Percentiles rank a stretch among this genome's conserved stretches.
phyloP scores from a whole-genome alignment of 2,113 vertebrate genomes.

The Eleginops maclovinus region DNA sequence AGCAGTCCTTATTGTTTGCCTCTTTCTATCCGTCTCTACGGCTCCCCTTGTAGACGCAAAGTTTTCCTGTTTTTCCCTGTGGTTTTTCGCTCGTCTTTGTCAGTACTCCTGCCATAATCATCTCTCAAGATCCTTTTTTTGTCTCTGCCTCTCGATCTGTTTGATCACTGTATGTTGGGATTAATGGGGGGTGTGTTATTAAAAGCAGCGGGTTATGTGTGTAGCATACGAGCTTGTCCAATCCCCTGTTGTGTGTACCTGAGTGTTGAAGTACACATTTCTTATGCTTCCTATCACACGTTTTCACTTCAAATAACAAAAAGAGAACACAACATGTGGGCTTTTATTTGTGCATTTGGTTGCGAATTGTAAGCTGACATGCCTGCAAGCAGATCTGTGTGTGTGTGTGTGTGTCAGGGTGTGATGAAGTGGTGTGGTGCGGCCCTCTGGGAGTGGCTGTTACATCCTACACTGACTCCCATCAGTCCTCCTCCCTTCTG shows the following conservation, averaged over 20 bases:
- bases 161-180: constrained; percentile 29
- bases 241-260: constrained; percentile 60
- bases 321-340: not conserved
- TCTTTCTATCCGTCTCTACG: constrained; percentile 22
- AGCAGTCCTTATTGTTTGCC: constrained; percentile 40
- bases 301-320: constrained; percentile 19
- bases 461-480: constrained; percentile 47
- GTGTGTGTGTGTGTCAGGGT: constrained; percentile 16
- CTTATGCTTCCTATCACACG: constrained; percentile 5
- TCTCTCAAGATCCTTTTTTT: constrained; percentile 25
- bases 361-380: not conserved
- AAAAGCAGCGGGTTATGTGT: constrained; percentile 71
- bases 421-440: constrained; percentile 47
- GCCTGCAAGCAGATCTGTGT: constrained; percentile 1
- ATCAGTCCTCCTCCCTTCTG: constrained; percentile 39
- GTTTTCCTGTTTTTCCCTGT: constrained; percentile 39
- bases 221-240: constrained; percentile 35
- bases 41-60: constrained; percentile 5
- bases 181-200: constrained; percentile 71
- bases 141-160: constrained; percentile 4
- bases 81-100: constrained; percentile 5
- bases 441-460: constrained; percentile 46
- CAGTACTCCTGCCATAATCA: constrained; percentile 38
- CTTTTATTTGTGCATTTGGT: not conserved
- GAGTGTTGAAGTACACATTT: constrained; percentile 63